A percentile compares a stretch with the other conserved stretches of the same genome.
These are phyloP conservation scores for Glaucomys volans DNA, from an alignment of 2,113 vertebrate species.

Conservation along the genomic window DNA sequence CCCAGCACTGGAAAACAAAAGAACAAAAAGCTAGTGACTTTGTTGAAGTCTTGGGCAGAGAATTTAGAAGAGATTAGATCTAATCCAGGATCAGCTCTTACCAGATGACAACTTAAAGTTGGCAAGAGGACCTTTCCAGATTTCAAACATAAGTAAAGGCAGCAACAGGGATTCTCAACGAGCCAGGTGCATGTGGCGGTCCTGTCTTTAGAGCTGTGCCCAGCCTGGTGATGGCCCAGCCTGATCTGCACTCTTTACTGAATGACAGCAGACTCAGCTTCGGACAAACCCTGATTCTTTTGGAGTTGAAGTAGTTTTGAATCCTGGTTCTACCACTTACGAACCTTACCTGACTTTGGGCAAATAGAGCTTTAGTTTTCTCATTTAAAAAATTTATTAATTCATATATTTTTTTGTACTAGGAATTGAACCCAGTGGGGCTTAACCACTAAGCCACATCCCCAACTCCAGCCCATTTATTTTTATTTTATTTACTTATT, in stretches of 20 bases:
- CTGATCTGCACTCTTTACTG: accelerated
- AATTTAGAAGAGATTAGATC: neutral
- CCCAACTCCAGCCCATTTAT: too few species aligned
- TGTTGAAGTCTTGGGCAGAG: neutral
- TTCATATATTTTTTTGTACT: neutral
- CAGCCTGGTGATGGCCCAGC: neutral
- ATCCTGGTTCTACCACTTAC: neutral
- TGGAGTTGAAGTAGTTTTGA: neutral
- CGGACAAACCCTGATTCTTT: neutral
- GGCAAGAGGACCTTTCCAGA: neutral
- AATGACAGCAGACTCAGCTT: neutral
- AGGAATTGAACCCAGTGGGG: too few species aligned
- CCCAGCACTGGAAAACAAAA: neutral
- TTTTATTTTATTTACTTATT: too few species aligned
- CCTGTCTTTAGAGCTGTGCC: neutral
- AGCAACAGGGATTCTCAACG: neutral
- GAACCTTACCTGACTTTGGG: neutral
- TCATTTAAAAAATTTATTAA: neutral
- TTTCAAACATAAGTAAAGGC: neutral
- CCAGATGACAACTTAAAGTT: neutral
- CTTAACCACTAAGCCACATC: too few species aligned
- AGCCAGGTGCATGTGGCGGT: accelerated
- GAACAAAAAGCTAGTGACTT: neutral
- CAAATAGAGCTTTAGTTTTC: neutral
- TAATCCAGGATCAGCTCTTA: neutral